These are phyloP conservation scores for Turritopsis rubra DNA, from an alignment of 30 jellyfish, hydroid and myxozoan genomes.

Conservation along the genomic window DNA sequence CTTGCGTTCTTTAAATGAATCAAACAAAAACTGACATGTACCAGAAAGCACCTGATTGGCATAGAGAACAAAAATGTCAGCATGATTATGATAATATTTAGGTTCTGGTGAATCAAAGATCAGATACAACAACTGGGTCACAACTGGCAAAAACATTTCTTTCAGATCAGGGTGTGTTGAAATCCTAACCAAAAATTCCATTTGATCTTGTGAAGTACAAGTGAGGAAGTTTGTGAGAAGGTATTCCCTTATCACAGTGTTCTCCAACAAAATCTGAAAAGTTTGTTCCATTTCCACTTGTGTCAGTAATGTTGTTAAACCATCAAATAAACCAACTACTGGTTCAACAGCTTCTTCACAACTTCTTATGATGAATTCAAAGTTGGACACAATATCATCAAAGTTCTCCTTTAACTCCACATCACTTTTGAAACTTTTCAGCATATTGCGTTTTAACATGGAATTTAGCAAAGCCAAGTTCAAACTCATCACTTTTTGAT, in stretches of 20 bases:
- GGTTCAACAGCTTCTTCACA: background rate
- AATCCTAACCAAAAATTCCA: background rate
- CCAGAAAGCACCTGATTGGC: background rate
- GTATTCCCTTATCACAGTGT: background rate
- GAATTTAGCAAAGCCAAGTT: background rate
- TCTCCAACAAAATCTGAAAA: background rate
- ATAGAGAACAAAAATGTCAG: background rate
- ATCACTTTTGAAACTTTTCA: background rate
- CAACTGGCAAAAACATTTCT: background rate
- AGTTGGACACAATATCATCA: background rate
- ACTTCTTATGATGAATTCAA: background rate
- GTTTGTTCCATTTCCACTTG: background rate
- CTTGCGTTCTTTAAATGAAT: background rate
- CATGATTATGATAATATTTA: background rate
- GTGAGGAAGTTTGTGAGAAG: background rate
- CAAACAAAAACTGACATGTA: background rate
- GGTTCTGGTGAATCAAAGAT: background rate
- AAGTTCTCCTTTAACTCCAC: background rate
- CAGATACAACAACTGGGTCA: background rate
- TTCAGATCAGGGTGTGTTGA: background rate
- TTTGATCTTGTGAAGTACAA: background rate
- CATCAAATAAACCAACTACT: background rate
- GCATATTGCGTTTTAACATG: background rate
- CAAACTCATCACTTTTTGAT: background rate
- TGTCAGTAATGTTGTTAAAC: background rate